Conservation (phyloP, 1,140 invertebrate genomes). For the roundworm (Caenorhabditis elegans) region WBcel235 BX284603.4:10211501-10212000, state of each 20-base stretch:
- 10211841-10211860: background rate
- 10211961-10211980: background rate
- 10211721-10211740: no score
- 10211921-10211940: slow-evolving; percentile 38
- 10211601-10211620: no score
- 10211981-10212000: background rate
- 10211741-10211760: slow-evolving; percentile 86
- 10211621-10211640: no score
- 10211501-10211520: no score
- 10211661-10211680: no score
- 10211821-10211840: slow-evolving; percentile 72
- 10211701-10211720: no score
- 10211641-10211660: no score
- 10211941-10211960: slow-evolving; percentile 28
- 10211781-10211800: slow-evolving; percentile 83
- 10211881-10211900: slow-evolving; percentile 78
- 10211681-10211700: no score
- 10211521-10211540: no score
- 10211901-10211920: slow-evolving; percentile 79
- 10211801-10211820: slow-evolving; percentile 88
- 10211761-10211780: slow-evolving; percentile 90
- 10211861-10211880: slow-evolving; percentile 74
- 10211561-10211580: no score
- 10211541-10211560: no score
- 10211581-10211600: no score